These are phyloP conservation scores for Trichogramma pretiosum DNA, from an alignment of 1,140 invertebrate genomes.

Conservation along the genomic window DNA sequence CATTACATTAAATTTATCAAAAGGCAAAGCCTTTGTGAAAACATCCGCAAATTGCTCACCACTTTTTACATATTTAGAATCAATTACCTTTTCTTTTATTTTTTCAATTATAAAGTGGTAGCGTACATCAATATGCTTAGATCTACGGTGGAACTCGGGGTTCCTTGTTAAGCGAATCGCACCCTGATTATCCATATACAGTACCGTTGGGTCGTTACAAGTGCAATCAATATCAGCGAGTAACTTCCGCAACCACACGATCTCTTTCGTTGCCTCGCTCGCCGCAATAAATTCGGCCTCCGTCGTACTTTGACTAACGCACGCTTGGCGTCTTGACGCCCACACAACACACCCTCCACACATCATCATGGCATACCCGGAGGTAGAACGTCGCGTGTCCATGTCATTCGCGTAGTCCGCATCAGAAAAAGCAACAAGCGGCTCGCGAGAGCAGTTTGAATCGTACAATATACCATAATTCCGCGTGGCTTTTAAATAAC, in stretches of 20 bases:
- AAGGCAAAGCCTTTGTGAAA: neutral
- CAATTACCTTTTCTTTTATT: neutral
- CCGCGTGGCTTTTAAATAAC: conserved; percentile 36
- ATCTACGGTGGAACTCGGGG: neutral
- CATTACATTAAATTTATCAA: neutral
- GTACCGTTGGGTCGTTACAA: neutral
- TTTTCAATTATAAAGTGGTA: neutral
- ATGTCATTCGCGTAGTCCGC: conserved; percentile 21
- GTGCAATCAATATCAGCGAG: conserved; percentile 12
- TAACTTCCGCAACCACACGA: conserved; percentile 14
- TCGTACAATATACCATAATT: conserved; percentile 22
- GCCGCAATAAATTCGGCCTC: conserved; percentile 18
- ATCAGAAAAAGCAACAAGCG: conserved; percentile 15
- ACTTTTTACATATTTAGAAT: neutral
- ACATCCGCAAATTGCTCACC: neutral
- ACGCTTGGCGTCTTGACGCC: conserved; percentile 30
- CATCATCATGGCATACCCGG: conserved; percentile 16
- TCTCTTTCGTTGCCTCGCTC: conserved; percentile 10
- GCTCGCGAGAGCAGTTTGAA: neutral
- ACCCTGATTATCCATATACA: neutral
- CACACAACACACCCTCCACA: conserved; percentile 22
- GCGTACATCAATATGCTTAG: neutral
- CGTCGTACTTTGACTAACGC: conserved; percentile 21
- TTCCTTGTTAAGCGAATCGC: neutral
- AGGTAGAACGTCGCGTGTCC: conserved; percentile 19